phyloP scores from a whole-genome alignment of 2,797 vertebrate species.

The Neosilurus mollespiculum region DNA sequence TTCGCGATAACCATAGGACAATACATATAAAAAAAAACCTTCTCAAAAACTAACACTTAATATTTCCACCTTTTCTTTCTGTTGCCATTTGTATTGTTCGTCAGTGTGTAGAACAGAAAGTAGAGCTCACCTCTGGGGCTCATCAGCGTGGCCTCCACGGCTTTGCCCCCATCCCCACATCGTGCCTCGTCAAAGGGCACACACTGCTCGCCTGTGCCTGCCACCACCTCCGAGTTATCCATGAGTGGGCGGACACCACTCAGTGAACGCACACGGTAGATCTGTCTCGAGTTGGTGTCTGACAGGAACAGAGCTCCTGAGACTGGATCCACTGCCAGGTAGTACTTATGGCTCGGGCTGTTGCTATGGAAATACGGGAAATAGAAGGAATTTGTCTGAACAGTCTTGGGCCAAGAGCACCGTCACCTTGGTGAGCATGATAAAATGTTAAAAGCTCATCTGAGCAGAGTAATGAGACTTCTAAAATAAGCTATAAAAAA shows the following conservation, averaged over 20 bases:
- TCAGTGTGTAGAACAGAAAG: not conserved
- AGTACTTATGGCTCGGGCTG: constrained; percentile 88
- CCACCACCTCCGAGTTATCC: constrained; percentile 82
- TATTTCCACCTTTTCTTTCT: not conserved
- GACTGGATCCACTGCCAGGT: constrained; percentile 85
- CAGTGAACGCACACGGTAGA: constrained; percentile 80
- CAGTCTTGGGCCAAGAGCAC: constrained; percentile 42
- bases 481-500: constrained; percentile 46
- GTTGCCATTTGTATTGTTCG: not conserved
- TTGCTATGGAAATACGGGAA: constrained; percentile 72
- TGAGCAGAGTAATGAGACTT: constrained; percentile 50
- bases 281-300: constrained; percentile 85
- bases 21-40: not conserved
- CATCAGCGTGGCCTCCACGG: constrained; percentile 85
- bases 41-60: not conserved
- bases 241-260: constrained; percentile 75
- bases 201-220: constrained; percentile 86
- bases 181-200: constrained; percentile 84
- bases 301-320: constrained; percentile 81
- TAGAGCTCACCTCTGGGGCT: constrained; percentile 80
- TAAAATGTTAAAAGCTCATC: constrained; percentile 55
- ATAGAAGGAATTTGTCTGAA: constrained; percentile 48
- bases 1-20: not conserved
- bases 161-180: constrained; percentile 86
- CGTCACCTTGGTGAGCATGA: constrained; percentile 55